Base-by-base conservation (phyloP, 2,113 vertebrate genomes). In the Oncorhynchus kisutch region DNA sequence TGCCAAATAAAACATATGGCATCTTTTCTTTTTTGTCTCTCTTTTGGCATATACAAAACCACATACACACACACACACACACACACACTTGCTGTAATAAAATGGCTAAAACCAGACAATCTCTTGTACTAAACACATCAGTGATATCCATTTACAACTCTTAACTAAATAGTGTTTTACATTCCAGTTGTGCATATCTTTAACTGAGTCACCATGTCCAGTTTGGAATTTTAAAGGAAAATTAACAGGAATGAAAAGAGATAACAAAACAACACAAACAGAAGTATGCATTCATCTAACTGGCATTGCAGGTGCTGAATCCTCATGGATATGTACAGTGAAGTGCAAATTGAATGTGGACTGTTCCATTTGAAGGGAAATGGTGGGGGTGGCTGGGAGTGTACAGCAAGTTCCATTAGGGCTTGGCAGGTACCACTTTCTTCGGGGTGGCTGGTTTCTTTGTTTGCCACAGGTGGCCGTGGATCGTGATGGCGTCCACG, bases 401-500 rank as follows among this genome's bases (percentile, higher is more conserved):
- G 13, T 1, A 5, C 16, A 9, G 9, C 18, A 16, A 85, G 85
- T 77, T 85, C 77, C 84, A 93, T 93, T 97, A 98, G 79, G 95
- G 95, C 88, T 95, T 96, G 76, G 91, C 78, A 49, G 95, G 81
- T 84, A 95, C 88, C 68, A 97, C 96, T 95, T 98, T 99, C 90
- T 98, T 98, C 25, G 98, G 98, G 29, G 98, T 99, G 78, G 94
- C 93, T 34, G 97, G 97, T 92, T 97, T 97, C 94, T 97, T 98
- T 88, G 94, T 95, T 86, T 99, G 98, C 98, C 98, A 99, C 83
- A 99, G 92, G 86, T 99, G 97, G 91, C 95, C 94, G 81, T 99
- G 95, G 87, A 99, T 98, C 51, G 97, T 99, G 76, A 99, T 95
- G 1, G 98, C 98, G n/a, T 99, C 98, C 67, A 99, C 97, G 72